Base-by-base conservation (phyloP, 1,140 invertebrate genomes). In the Odontomachus brunneus region DNA sequence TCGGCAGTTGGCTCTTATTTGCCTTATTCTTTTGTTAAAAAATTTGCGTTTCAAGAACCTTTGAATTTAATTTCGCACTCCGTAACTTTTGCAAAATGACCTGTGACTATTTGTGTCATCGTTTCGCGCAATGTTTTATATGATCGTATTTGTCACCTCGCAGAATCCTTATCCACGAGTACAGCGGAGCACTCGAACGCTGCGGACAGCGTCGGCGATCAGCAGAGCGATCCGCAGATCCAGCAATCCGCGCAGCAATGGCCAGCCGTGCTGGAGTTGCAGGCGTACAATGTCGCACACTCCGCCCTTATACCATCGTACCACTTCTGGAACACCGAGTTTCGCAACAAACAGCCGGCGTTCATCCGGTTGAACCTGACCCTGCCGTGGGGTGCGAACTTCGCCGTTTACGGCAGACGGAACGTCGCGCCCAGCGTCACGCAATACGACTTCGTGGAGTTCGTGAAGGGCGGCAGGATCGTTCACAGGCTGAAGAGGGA, bases 381-480 rank as follows among this genome's bases (percentile, higher is more conserved):
- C 12, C 94, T 99, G 85, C 97, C 98, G 0, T 97, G 97, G 96
- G 97, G 97, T 88, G 97, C 98, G 15, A 98, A 98, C 93, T 97
- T 99, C 90, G 98, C 98, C 38, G 97, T 99, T 71, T 99, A 98
- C 94, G 98, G 98, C 3, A 95, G 98, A 84, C 95, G 98, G 84
- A 99, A 98, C 93, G 97, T 98, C 26, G 97, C 97, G 0, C 98
- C 98, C 0, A 98, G 98, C 90, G 97, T 99, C 82, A 99, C 98
- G 33, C 98, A 99, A 92, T 98, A 99, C 92, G 98, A 99, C 92
- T 99, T 99, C 92, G 97, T 98, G 19, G 97, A 99, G 94, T 98
- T 98, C 91, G 96, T 98, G 84, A 96, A 97, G 90, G 97, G 97
- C 22, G 97, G 97, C 26, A 95, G 97, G 24, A 94, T 98, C 4